Base-by-base conservation (phyloP, 2,888 invertebrate species). In the Diarsia rubi region DNA sequence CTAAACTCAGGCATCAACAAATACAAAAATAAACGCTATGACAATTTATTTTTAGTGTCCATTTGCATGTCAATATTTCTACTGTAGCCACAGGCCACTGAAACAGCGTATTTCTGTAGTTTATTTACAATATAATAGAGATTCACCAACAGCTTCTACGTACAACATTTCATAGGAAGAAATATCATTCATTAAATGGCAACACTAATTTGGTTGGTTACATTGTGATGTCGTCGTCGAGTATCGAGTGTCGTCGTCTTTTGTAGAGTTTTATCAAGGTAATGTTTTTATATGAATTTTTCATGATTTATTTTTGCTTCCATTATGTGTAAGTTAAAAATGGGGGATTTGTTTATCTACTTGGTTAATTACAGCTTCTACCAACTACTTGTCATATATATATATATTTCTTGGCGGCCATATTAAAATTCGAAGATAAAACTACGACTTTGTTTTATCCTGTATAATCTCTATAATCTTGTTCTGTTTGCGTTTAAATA, bases 251-350 rank as follows among this genome's bases (percentile, higher is more conserved):
- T 95, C 95, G 93, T 93, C 95, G 94, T 95, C 95, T 96, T 96
- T 96, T 95, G 89, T 95, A 96, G 95, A 95, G 94, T 94, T 95
- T 94, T 95, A 95, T 94, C 94, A 94, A 96, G 96, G 96, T 96
- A 94, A 91, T 91, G 85, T 84, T 84, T 84, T 78, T 84, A 73
- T 71, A 76, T 81, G 75, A 84, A 68, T 67, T 63, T 69, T 62
- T 31, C 60, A 66, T 59, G 42, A 59, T 65, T 70, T 73, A 73
- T 75, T 73, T 71, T 52, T 19, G 62, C 60, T 75, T 70, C 62
- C n/a, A 42, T 2, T 42, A 44, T 2, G 45, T 75, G 16, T 65
- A 37, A 52, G n/a, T 76, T 64, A 49, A 57, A 73, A 69, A 31
- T 62, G 37, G 54, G 27, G 3, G 65, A 69, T 65, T n/a, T 54